Evolutionary conservation across 2,797 vertebrate genomes (phyloP).

Genomic region (Taenioides sp.): DNA sequence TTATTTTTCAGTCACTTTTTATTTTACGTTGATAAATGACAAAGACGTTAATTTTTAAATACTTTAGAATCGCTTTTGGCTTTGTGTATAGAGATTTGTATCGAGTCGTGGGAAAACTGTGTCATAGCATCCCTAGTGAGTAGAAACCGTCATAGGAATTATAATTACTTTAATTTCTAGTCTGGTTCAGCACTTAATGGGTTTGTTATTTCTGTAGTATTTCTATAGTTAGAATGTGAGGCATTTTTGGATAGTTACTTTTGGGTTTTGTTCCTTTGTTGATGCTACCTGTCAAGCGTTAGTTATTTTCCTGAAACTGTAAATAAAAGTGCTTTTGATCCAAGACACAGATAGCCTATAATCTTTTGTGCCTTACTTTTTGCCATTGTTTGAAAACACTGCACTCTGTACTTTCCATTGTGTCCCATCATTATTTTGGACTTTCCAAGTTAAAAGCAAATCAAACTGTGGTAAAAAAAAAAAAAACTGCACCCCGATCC

Average conservation of each 20-base stretch:
- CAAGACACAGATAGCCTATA: neutral
- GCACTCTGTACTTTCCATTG: neutral
- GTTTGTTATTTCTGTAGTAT: neutral
- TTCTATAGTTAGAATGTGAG: neutral
- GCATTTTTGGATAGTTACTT: neutral
- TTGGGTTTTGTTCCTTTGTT: neutral
- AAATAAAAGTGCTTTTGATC: neutral
- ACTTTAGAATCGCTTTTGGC: too few relatives aligned
- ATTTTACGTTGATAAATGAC: too few relatives aligned
- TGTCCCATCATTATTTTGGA: neutral
- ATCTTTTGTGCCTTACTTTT: neutral
- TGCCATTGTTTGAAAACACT: neutral
- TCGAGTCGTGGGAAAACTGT: too few relatives aligned
- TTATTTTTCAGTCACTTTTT: too few relatives aligned
- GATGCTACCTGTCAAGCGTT: neutral
- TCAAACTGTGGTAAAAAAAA: too few relatives aligned
- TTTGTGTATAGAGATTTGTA: too few relatives aligned
- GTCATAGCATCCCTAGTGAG: neutral
- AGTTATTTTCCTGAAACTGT: neutral
- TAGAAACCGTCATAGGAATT: neutral
- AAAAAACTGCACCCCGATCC: too few relatives aligned
- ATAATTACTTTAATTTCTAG: neutral
- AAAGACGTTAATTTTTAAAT: too few relatives aligned
- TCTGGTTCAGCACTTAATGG: neutral
- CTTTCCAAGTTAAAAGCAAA: conserved; percentile 1